Base-by-base conservation (phyloP, 1,140 invertebrate species). In the Eupeodes corollae region DNA sequence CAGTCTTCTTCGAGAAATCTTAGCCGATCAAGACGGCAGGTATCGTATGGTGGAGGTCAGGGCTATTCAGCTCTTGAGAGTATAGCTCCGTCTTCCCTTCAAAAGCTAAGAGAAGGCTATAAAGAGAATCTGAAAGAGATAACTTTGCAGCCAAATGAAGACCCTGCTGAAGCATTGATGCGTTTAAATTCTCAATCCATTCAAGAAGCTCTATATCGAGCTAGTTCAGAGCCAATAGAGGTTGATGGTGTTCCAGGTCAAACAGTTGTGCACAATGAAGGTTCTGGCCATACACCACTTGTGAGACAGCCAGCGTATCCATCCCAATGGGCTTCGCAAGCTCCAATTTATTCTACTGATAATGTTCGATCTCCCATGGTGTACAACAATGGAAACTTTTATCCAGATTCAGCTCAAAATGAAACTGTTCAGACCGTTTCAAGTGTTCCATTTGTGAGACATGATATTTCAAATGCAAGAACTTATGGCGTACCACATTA, bases 141-240 rank as follows among this genome's bases (percentile, higher is more conserved):
- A 15, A 66, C 63, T 6, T 42, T 66, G 11, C 59, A 49, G 39
- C 63, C 63, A 3, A 59, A 66, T 9, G 63, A 66, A 44, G 63
- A 65, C 53, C 63, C 63, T 0, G 56, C 60, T 0, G 63, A 66
- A 45, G 63, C 63, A 3, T 42, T 66, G 6, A 63, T 63, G 60
- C 62, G 63, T 19, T 59, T 65, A 50, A 66, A 66, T 52, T 60
- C 58, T 0, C 62, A 55, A 43, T 66, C 63, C 15, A 63, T 66
- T 37, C 52, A 56, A 0, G 59, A 65, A 40, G 63, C 63, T 1
- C 34, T 66, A 12, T 60, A 63, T 21, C 47, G 57, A 0, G 63
- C 62, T 19, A 61, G 54, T 32, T 47, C 55, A n/a, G 59, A 52
- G 16, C 63, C 63, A 11, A 33, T 66, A 10, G 63, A 66, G 42